phyloP scores from a whole-genome alignment of 2,888 invertebrate species.

The Aricia artaxerxes region DNA sequence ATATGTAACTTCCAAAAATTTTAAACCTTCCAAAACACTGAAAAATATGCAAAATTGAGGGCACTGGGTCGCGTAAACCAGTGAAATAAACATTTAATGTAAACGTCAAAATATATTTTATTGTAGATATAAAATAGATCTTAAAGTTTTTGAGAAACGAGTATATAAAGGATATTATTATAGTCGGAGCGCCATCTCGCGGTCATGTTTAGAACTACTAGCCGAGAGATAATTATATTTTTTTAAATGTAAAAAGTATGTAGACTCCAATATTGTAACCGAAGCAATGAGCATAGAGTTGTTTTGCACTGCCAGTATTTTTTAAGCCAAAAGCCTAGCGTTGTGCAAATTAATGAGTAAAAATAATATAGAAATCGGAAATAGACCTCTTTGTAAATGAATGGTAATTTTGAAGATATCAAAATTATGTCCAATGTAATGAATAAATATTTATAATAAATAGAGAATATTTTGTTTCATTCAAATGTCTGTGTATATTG shows the following conservation, averaged over 20 bases:
- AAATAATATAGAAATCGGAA: conserved; percentile 28
- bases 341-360: conserved; percentile 36
- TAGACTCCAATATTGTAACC: conserved; percentile 29
- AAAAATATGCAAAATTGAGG: background rate
- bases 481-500: background rate
- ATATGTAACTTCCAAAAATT: too few relatives aligned
- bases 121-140: conserved; percentile 27
- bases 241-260: conserved; percentile 26
- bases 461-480: conserved; percentile 45
- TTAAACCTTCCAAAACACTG: background rate
- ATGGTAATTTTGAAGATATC: conserved; percentile 56
- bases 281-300: conserved; percentile 31
- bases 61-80: background rate
- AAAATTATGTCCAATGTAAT: conserved; percentile 75
- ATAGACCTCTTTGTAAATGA: conserved; percentile 29
- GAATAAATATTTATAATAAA: conserved; percentile 78
- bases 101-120: conserved; percentile 25
- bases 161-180: conserved; percentile 1
- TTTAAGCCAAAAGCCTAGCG: conserved; percentile 34
- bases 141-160: conserved; percentile 11
- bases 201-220: background rate
- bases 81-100: conserved; percentile 23
- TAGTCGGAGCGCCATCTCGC: conserved; percentile 1
- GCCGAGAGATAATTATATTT: conserved; percentile 3
- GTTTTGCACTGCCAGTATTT: conserved; percentile 37